Conservation (phyloP, 2,113 vertebrate species). For the Castor canadensis region DNA sequence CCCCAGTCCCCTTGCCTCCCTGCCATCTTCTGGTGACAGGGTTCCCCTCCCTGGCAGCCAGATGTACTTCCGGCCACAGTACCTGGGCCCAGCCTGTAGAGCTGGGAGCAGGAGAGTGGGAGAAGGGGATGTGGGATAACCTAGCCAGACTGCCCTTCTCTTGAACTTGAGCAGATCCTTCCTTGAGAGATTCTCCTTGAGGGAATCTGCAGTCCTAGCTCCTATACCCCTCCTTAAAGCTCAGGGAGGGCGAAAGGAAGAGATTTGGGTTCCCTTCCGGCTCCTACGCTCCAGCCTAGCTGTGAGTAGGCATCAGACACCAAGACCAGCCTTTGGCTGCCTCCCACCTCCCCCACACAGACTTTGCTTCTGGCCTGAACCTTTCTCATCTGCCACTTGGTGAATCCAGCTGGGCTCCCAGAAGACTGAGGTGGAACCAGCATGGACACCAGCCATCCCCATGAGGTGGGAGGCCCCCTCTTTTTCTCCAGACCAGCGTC, state of each 20-base stretch:
- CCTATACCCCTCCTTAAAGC: too few species aligned
- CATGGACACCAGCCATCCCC: too few species aligned
- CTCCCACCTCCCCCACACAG: neutral
- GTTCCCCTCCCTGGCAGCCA: neutral
- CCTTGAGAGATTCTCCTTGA: too few species aligned
- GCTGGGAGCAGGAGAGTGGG: neutral
- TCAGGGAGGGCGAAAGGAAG: too few species aligned
- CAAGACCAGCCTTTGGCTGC: neutral
- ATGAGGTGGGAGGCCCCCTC: neutral
- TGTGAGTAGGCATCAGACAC: neutral
- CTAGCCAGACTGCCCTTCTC: too few species aligned
- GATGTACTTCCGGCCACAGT: neutral
- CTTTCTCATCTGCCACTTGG: neutral
- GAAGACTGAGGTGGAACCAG: too few species aligned
- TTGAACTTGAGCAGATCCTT: neutral
- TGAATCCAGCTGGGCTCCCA: neutral
- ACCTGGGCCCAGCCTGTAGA: neutral
- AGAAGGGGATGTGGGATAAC: too few species aligned
- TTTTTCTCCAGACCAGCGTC: fast-evolving
- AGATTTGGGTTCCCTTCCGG: neutral
- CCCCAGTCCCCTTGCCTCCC: neutral
- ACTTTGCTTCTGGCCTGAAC: neutral
- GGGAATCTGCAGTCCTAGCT: too few species aligned
- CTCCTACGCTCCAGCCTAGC: neutral
- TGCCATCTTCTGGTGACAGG: neutral